Percentiles rank a stretch among this genome's conserved stretches.
phyloP scores from a whole-genome alignment of 1,140 invertebrate species.

The Calliphora vicina region DNA sequence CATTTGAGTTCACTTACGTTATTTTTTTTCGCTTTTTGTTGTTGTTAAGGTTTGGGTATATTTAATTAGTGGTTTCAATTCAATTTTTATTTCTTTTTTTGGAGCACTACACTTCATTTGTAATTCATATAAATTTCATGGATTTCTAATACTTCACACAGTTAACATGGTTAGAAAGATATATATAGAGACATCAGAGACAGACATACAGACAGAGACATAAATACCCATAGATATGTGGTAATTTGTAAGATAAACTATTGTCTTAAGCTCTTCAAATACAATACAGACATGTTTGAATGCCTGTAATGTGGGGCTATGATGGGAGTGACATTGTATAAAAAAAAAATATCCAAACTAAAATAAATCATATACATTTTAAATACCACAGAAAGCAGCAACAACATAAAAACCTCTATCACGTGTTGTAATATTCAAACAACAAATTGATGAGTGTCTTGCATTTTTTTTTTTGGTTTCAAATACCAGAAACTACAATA shows the following conservation, averaged over 20 bases:
- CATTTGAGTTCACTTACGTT: neutral
- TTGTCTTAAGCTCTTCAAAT: neutral
- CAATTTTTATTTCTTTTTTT: neutral
- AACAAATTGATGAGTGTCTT: neutral
- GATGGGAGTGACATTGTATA: slow-evolving; percentile 30
- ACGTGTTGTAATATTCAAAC: neutral
- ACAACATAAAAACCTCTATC: neutral
- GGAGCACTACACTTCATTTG: slow-evolving; percentile 23
- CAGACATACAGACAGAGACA: neutral
- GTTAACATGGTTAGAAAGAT: too few relatives aligned
- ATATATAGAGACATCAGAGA: neutral
- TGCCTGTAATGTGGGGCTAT: neutral
- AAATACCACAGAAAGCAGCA: neutral
- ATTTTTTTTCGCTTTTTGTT: neutral
- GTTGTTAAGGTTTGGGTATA: neutral
- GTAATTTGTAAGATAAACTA: neutral
- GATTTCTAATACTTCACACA: neutral
- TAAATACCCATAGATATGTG: neutral
- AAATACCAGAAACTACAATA: neutral
- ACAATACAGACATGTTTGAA: neutral
- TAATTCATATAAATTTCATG: slow-evolving; percentile 28
- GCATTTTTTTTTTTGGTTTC: neutral
- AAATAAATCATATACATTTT: neutral
- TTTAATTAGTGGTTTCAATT: slow-evolving; percentile 28
- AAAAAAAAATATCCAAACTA: neutral